Evolutionary conservation across 2,113 vertebrate species (phyloP).

Genomic region (Eonycteris spelaea): DNA sequence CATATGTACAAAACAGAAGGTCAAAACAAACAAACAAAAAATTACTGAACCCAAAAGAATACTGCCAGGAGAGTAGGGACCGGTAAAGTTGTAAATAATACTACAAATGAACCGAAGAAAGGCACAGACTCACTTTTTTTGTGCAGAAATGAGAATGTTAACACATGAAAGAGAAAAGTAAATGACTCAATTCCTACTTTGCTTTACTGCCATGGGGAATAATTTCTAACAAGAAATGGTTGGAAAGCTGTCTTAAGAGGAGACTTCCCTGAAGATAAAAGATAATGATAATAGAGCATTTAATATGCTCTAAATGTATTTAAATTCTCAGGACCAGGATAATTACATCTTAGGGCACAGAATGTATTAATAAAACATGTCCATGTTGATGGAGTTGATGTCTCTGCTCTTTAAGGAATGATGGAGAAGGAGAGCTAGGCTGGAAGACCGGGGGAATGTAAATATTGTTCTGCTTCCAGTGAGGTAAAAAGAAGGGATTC

Average conservation of each 20-base stretch:
- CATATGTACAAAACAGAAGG: neutral
- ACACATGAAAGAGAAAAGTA: neutral
- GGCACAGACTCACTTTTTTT: neutral
- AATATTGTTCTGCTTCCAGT: neutral
- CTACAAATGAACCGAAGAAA: neutral
- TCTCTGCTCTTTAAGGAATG: neutral
- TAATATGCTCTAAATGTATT: slow-evolving; percentile 30
- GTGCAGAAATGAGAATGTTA: neutral
- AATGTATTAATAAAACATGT: neutral
- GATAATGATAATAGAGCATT: slow-evolving; percentile 6
- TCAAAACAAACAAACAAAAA: neutral
- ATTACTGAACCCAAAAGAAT: neutral
- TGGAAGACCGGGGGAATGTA: neutral
- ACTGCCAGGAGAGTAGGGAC: neutral
- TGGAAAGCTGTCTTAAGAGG: neutral
- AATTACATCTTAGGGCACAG: slow-evolving; percentile 28
- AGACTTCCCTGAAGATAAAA: neutral
- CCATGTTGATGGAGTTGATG: neutral
- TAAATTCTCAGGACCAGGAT: neutral
- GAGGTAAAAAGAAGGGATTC: neutral
- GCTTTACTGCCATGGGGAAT: neutral
- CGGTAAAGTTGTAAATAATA: neutral
- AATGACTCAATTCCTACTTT: neutral
- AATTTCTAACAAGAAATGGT: neutral
- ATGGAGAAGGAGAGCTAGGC: neutral